phyloP scores from a whole-genome alignment of 2,888 invertebrate species.

The Trissolcus brochymenae region DNA sequence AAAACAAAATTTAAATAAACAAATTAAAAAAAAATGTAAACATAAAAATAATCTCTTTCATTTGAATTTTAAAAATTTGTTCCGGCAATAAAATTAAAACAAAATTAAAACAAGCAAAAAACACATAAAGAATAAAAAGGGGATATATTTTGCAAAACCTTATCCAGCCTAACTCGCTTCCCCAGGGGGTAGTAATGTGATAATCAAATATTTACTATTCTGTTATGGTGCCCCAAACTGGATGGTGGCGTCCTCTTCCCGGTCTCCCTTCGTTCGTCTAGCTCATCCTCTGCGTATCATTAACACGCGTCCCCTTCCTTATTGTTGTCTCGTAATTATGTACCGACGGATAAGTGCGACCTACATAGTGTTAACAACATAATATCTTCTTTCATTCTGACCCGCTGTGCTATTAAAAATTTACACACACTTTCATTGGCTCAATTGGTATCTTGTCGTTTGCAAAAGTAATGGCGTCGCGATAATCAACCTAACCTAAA shows the following conservation, averaged over 20 bases:
- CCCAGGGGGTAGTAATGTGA: slow-evolving; percentile 65
- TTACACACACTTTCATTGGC: slow-evolving; percentile 33
- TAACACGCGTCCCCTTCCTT: slow-evolving; percentile 41
- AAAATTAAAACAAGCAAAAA: slow-evolving; percentile 23
- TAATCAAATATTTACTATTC: slow-evolving; percentile 71
- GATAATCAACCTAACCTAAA: too few relatives aligned
- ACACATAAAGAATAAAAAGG: too few relatives aligned
- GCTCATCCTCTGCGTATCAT: slow-evolving; percentile 11
- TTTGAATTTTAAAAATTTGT: too few relatives aligned
- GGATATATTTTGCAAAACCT: too few relatives aligned
- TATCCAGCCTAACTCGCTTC: slow-evolving; percentile 51
- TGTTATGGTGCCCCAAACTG: slow-evolving; percentile 61
- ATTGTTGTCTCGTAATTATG: slow-evolving; percentile 39
- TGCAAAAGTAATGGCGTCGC: neutral
- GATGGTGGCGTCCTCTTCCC: slow-evolving; percentile 28
- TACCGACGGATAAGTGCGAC: slow-evolving; percentile 46
- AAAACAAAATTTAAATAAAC: too few relatives aligned
- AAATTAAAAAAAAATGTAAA: too few relatives aligned
- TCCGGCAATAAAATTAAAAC: too few relatives aligned
- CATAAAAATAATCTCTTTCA: too few relatives aligned
- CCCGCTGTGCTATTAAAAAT: slow-evolving; percentile 40
- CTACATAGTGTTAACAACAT: slow-evolving; percentile 48
- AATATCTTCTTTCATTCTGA: slow-evolving; percentile 40
- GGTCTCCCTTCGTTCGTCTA: slow-evolving; percentile 4
- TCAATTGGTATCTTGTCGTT: slow-evolving; percentile 16